These are phyloP conservation scores for Hemicrepidius hirtus DNA, from an alignment of 2,888 invertebrate species.

Conservation along the genomic window DNA sequence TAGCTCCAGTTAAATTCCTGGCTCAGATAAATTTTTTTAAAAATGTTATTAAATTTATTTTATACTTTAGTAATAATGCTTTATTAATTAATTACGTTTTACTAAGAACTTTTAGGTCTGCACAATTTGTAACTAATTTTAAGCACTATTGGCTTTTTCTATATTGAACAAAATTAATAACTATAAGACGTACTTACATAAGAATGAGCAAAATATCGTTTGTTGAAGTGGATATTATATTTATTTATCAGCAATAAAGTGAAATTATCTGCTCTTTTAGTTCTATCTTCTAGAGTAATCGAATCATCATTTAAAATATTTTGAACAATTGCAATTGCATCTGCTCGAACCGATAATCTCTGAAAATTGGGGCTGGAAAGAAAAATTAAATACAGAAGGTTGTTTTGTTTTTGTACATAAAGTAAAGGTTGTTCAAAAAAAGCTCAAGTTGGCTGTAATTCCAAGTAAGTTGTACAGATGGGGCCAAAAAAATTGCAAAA, in stretches of 20 bases:
- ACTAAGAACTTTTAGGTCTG: no score
- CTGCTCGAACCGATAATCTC: conserved; percentile 39
- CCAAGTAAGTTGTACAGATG: no score
- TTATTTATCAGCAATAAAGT: conserved; percentile 58
- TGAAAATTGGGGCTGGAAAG: conserved; percentile 56
- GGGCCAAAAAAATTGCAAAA: no score
- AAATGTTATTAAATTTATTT: no score
- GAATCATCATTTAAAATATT: conserved; percentile 25
- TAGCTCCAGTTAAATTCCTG: no score
- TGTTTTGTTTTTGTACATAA: background rate
- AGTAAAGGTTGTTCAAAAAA: background rate
- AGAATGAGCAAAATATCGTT: conserved; percentile 76
- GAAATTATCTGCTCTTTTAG: conserved; percentile 52
- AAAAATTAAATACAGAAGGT: background rate
- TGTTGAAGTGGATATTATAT: conserved; percentile 55
- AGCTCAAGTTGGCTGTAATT: no score
- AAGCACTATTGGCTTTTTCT: no score
- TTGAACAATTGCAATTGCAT: conserved; percentile 36
- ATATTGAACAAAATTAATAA: background rate
- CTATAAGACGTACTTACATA: conserved; percentile 60
- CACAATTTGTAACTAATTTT: no score
- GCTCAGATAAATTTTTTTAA: no score
- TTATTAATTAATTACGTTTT: no score
- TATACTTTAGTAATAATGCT: no score
- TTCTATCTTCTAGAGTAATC: conserved; percentile 7